These are phyloP conservation scores for Lithobius niger DNA, from an alignment of 1,140 invertebrate species.

Conservation along the genomic window DNA sequence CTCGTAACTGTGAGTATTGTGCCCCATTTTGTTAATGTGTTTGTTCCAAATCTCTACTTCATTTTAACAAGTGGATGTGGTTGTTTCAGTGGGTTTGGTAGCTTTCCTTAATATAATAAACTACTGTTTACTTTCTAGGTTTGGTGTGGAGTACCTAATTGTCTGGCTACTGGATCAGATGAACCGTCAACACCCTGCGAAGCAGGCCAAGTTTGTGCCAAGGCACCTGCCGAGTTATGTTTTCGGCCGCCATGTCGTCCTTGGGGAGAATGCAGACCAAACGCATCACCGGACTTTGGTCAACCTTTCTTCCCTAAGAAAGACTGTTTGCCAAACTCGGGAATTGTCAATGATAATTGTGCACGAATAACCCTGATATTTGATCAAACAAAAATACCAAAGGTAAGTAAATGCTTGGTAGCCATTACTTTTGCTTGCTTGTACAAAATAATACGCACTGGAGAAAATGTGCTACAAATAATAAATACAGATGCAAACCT, in stretches of 20 bases:
- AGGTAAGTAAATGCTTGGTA: too few species aligned
- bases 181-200: background rate
- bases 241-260: conserved; percentile 57
- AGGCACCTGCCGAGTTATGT: conserved; percentile 56
- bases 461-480: too few species aligned
- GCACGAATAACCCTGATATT: conserved; percentile 56
- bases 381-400: conserved; percentile 41
- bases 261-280: conserved; percentile 63
- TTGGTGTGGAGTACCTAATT: conserved; percentile 70
- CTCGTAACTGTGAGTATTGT: too few species aligned
- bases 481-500: too few species aligned
- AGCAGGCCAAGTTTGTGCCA: conserved; percentile 51
- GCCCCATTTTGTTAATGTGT: too few species aligned
- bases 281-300: conserved; percentile 56
- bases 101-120: too few species aligned
- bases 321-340: conserved; percentile 65
- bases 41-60: too few species aligned
- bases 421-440: too few species aligned
- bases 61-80: too few species aligned
- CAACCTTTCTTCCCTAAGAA: conserved; percentile 55
- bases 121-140: background rate
- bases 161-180: conserved; percentile 34
- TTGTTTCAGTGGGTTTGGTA: too few species aligned
- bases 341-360: conserved; percentile 50
- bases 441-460: too few species aligned